Evolutionary conservation across 2,888 invertebrate species (phyloP).

Genomic region (Eucera pruinosa): DNA sequence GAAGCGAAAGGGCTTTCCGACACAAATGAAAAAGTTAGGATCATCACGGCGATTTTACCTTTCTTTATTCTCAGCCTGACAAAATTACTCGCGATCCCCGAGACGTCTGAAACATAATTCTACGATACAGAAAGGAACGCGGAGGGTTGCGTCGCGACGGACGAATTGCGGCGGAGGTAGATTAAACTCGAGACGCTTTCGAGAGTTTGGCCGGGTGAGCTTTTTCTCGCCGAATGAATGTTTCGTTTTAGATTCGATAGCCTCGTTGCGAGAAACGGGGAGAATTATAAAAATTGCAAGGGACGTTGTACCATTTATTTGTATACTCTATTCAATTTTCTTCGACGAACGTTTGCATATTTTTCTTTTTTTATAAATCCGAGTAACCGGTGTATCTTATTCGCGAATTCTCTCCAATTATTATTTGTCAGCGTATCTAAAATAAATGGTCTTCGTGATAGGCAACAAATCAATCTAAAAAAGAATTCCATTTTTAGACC

Average conservation of each 20-base stretch:
- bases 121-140: constrained; percentile 10
- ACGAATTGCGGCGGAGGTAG: constrained; percentile 17
- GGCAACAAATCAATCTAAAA: too few species aligned
- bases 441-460: too few species aligned
- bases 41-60: constrained; percentile 49
- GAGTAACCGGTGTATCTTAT: too few species aligned
- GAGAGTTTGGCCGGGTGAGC: constrained; percentile 9
- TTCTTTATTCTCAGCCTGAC: constrained; percentile 52
- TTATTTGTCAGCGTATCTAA: too few species aligned
- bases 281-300: constrained; percentile 14
- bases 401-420: too few species aligned
- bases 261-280: not conserved
- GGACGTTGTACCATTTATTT: too few species aligned
- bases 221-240: not conserved
- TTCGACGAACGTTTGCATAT: too few species aligned
- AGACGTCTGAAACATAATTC: constrained; percentile 49
- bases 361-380: too few species aligned
- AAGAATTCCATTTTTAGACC: too few species aligned
- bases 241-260: constrained; percentile 23
- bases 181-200: constrained; percentile 58
- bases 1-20: constrained; percentile 18
- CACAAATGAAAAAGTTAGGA: constrained; percentile 60
- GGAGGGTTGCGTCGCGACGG: constrained; percentile 21
- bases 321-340: not conserved
- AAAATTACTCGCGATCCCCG: constrained; percentile 48